A percentile compares a stretch with the other conserved stretches of the same genome.
Conservation (phyloP, 2,888 invertebrate genomes). For the Plagodis dolabraria region DNA sequence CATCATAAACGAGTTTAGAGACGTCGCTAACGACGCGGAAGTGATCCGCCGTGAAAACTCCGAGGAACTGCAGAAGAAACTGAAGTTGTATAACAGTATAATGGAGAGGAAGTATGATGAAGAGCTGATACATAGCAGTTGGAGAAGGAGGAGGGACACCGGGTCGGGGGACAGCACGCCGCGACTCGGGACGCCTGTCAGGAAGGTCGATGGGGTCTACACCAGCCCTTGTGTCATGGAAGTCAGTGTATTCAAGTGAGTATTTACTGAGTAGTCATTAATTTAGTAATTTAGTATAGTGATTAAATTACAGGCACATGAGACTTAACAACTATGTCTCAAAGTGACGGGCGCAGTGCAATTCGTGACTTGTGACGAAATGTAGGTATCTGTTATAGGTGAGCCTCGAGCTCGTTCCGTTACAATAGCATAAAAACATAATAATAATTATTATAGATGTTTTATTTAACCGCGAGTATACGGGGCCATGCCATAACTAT, state of each 20-base stretch:
- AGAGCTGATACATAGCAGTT: constrained; percentile 86
- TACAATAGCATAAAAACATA: too few species aligned
- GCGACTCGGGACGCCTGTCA: constrained; percentile 54
- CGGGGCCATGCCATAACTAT: too few species aligned
- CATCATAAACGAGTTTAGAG: constrained; percentile 72
- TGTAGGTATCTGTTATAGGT: too few species aligned
- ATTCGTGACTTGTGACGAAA: too few species aligned
- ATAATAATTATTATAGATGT: too few species aligned
- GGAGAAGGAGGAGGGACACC: constrained; percentile 61
- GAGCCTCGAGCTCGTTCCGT: too few species aligned
- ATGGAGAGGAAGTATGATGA: constrained; percentile 90
- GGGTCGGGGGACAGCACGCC: constrained; percentile 63
- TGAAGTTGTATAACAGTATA: constrained; percentile 89
- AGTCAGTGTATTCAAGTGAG: constrained; percentile 62
- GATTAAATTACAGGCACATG: too few species aligned
- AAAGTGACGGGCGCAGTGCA: too few species aligned
- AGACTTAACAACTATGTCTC: too few species aligned
- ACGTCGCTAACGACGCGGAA: constrained; percentile 64
- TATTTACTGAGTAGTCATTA: constrained; percentile 11
- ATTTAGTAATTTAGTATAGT: too few species aligned
- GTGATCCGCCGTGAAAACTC: constrained; percentile 60
- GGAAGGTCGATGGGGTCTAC: constrained; percentile 51
- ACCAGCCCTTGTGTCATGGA: constrained; percentile 69
- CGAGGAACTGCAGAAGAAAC: constrained; percentile 75
- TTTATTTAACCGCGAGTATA: too few species aligned